A percentile compares a stretch with the other conserved stretches of the same genome.
phyloP scores from a whole-genome alignment of 2,113 vertebrate genomes.

The Strix uralensis region DNA sequence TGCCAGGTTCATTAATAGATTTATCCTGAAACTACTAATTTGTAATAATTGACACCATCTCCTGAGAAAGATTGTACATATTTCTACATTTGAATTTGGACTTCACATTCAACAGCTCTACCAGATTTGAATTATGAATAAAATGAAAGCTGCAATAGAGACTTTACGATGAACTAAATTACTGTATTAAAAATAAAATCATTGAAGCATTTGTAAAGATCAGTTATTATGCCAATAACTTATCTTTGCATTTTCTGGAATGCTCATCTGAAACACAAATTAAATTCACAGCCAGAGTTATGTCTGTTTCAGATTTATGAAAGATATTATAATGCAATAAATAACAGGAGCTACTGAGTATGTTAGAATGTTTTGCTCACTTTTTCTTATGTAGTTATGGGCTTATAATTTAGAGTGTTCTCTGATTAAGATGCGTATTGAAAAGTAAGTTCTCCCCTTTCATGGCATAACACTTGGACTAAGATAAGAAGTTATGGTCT shows the following conservation, averaged over 20 bases:
- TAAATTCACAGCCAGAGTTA: background rate
- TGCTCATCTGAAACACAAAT: constrained; percentile 8
- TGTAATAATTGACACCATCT: background rate
- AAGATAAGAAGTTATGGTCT: background rate
- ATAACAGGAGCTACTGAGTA: background rate
- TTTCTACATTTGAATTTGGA: background rate
- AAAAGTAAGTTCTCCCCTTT: background rate
- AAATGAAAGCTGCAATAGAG: background rate
- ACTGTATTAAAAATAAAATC: background rate
- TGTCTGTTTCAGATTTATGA: background rate
- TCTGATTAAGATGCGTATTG: background rate
- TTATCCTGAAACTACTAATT: background rate
- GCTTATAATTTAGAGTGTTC: background rate
- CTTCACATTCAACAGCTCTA: background rate
- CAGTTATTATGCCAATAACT: background rate
- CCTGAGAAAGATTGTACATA: background rate
- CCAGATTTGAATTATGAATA: background rate
- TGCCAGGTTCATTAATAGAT: background rate
- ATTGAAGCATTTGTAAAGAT: background rate
- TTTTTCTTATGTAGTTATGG: background rate
- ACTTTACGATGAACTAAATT: background rate
- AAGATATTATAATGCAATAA: background rate
- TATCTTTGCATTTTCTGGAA: constrained; percentile 8
- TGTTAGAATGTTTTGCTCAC: background rate
- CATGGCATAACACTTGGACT: background rate